phyloP scores from a whole-genome alignment of 2,113 vertebrate species.

The Psephotus haematonotus region DNA sequence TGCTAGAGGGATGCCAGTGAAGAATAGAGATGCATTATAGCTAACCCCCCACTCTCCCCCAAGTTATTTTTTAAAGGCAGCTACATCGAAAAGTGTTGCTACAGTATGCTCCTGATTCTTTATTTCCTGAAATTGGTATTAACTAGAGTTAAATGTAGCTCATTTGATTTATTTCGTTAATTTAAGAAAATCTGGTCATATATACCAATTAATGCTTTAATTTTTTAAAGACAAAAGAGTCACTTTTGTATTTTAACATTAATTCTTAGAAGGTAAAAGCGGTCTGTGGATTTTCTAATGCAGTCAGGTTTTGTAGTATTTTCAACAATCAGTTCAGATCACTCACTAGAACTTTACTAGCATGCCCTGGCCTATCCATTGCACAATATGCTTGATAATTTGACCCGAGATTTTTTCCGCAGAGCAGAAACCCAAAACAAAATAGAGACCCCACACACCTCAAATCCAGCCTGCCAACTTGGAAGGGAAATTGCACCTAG shows the following conservation, averaged over 20 bases:
- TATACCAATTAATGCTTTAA: background rate
- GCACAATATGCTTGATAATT: background rate
- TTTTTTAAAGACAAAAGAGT: background rate
- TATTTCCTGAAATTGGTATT: background rate
- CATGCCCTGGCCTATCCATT: background rate
- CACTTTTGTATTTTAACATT: background rate
- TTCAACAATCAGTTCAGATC: background rate
- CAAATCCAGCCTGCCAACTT: background rate
- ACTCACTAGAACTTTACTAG: background rate
- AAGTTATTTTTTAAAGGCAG: background rate
- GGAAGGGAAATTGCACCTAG: background rate
- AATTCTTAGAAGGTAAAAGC: background rate
- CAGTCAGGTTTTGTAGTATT: background rate
- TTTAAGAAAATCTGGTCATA: background rate
- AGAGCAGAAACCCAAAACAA: background rate
- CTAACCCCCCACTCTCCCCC: background rate
- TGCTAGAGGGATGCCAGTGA: background rate
- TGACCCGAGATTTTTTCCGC: background rate
- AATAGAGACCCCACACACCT: fast-evolving
- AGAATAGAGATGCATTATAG: background rate
- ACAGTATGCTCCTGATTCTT: background rate
- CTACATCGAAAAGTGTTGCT: fast-evolving
- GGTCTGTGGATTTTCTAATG: background rate
- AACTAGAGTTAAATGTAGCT: background rate
- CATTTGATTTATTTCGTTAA: background rate